Conservation (phyloP, 2,113 vertebrate genomes). For the Gulo gulo region DNA sequence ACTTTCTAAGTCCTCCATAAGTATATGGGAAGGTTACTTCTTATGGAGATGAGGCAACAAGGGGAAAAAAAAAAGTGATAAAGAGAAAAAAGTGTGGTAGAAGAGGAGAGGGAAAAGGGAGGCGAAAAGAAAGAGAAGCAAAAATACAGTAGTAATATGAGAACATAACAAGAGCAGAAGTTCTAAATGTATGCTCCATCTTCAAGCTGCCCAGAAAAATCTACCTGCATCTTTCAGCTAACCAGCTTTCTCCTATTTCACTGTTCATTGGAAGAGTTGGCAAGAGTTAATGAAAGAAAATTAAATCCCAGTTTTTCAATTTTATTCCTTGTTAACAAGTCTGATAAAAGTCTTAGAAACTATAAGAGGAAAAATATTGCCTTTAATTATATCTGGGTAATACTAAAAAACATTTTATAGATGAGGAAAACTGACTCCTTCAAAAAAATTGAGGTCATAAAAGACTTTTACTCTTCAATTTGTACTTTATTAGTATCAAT, state of each 20-base stretch:
- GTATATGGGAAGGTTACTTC: not conserved
- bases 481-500: not conserved
- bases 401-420: not conserved
- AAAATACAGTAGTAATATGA: not conserved
- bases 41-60: not conserved
- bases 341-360: not conserved
- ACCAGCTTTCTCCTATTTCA: not conserved
- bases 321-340: not conserved
- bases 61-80: not conserved
- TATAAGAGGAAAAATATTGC: not conserved
- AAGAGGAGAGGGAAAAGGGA: not conserved
- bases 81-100: not conserved
- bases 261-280: not conserved
- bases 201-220: not conserved
- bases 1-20: not conserved
- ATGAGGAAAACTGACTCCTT: conserved; percentile 24
- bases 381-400: not conserved
- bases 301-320: not conserved
- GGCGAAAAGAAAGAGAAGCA: not conserved
- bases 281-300: conserved; percentile 26
- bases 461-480: not conserved
- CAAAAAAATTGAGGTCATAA: not conserved
- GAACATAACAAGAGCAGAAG: not conserved
- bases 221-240: not conserved
- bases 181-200: not conserved